Evolutionary conservation across 2,113 vertebrate species (phyloP).

Genomic region (Sminthopsis crassicaudata): DNA sequence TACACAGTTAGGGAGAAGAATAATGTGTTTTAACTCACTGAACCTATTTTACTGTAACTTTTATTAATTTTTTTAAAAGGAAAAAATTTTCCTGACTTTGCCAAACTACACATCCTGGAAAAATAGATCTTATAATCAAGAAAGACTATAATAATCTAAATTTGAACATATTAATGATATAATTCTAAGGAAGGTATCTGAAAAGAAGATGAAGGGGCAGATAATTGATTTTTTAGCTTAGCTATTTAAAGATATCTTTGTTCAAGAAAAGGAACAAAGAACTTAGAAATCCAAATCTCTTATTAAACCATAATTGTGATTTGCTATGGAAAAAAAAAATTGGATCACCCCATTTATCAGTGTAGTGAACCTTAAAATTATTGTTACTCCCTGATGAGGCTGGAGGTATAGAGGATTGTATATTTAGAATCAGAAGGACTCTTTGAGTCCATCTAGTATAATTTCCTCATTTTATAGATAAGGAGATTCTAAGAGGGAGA

Average conservation of each 20-base stretch:
- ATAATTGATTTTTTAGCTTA: conserved; percentile 23
- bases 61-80: conserved; percentile 17
- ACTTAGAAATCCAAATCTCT: background rate
- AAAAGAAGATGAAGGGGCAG: conserved; percentile 34
- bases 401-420: background rate
- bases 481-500: background rate
- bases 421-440: background rate
- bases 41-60: background rate
- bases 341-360: background rate
- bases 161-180: conserved; percentile 3
- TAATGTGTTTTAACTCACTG: background rate
- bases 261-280: conserved; percentile 40
- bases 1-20: conserved; percentile 26
- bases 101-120: conserved; percentile 44
- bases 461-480: background rate
- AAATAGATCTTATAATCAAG: conserved; percentile 23
- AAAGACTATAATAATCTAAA: conserved; percentile 28
- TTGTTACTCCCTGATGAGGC: conserved; percentile 25
- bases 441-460: background rate
- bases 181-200: conserved; percentile 21
- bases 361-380: background rate
- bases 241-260: conserved; percentile 34
- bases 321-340: conserved; percentile 4
- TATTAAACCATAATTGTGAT: background rate
- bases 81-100: conserved; percentile 21